Base-by-base conservation (phyloP, 1,140 invertebrate genomes). In the Phortica variegata region DNA sequence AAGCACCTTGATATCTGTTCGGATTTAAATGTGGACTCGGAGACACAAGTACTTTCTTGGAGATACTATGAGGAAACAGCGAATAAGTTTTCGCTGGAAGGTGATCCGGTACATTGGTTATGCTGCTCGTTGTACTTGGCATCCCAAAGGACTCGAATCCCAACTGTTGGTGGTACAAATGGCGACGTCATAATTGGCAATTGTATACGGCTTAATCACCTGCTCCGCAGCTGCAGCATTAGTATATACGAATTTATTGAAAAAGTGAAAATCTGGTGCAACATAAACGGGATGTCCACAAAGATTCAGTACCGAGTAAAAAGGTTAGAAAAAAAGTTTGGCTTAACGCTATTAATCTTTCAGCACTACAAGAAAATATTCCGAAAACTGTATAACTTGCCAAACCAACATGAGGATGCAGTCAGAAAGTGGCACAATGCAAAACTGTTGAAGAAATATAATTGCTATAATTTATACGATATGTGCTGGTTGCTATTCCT, bases 251-350 rank as follows among this genome's bases (percentile, higher is more conserved):
- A 97, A 54, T 99, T 99, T 79, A 95, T 98, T 66, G 85, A 85
- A 40, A 96, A 97, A 79, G 95, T 95, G 66, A 91, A 93, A 71
- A 90, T 90, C 63, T 98, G 96, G 96, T 87, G 89, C 34, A 91
- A 95, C 63, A 95, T 98, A 91, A 86, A 90, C 0, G 87, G 87
- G 53, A 83, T 95, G 74, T 83, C 88, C 0, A 83, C 86, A 52
- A 87, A 92, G 26, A 92, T 97, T 63, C 81, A 87, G 47, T 81
- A 86, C 17, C 91, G 91, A 77, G 88, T 98, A 37, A 87, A 90
- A 42, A 83, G 86, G 43, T 77, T 98, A 20, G 89, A 97, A 66
- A 82, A 87, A 23, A 96, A 94, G 60, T 95, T 97, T 81, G 87
- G 90, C 33, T 94, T 98, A 0, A 94, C 95, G 1, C 88, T 89